These are phyloP conservation scores for Apamea sordens DNA, from an alignment of 2,888 invertebrate genomes.

Conservation along the genomic window DNA sequence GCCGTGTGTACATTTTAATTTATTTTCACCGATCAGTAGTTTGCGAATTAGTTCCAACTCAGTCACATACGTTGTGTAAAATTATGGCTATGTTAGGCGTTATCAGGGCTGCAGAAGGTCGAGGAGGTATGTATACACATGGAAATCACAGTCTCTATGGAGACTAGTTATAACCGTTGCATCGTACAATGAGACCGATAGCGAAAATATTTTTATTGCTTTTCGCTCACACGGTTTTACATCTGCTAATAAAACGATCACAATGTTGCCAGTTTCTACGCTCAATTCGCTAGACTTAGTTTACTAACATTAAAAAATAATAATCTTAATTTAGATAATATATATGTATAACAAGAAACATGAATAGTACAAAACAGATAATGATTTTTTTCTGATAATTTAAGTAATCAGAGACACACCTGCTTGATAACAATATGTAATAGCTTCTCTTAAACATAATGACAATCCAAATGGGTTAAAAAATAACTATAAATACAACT, in stretches of 20 bases:
- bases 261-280: conserved; percentile 29
- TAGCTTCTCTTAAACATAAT: conserved; percentile 1
- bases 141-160: conserved; percentile 72
- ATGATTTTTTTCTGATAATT: neutral
- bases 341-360: neutral
- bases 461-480: neutral
- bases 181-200: conserved; percentile 68
- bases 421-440: conserved; percentile 14
- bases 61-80: conserved; percentile 30
- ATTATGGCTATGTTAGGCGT: conserved; percentile 54
- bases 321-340: conserved; percentile 1
- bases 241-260: conserved; percentile 60
- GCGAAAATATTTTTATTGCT: conserved; percentile 70
- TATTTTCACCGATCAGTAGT: conserved; percentile 25
- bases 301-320: neutral
- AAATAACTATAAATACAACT: conserved; percentile 11
- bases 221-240: conserved; percentile 66
- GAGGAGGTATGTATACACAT: conserved; percentile 63
- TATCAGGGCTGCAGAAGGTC: conserved; percentile 65
- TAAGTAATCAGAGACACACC: neutral
- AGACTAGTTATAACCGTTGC: conserved; percentile 66
- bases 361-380: neutral
- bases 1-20: neutral
- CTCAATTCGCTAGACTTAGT: conserved; percentile 5
- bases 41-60: conserved; percentile 48